Evolutionary conservation across 2,797 vertebrate genomes (phyloP), one percentile per base, ranked within the genome.

Genomic region (Gorsachius magnificus): DNA sequence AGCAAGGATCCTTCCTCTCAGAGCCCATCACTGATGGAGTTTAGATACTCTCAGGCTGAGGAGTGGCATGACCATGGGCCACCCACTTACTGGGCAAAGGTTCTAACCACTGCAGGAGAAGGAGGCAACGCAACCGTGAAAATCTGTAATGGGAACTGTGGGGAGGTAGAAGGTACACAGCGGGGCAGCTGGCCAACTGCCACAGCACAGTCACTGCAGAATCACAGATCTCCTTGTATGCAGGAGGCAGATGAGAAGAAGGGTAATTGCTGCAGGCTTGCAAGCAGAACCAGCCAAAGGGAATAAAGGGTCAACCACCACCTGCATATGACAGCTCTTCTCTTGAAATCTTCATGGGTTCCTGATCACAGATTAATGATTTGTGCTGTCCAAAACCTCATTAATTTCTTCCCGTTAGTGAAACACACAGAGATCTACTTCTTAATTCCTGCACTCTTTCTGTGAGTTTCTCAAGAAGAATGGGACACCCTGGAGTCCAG

Each of bases 131-230:
- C 70, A 87, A 89, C 61, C 8, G 0, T 89, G 89, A 82, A 92
- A 94, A 95, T 81, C 1, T 3, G 68, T 89, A 92, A 92, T 38
- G 74, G 81, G 71, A 96, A 53, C 57, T 57, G 76, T 65, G 71
- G 41, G 11, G 71, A 96, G 84, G 87, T 66, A 69, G 77, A 90
- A 93, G 88, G 80, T 81, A 72, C 66, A 28, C 85, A 88, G 87
- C 69, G 70, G 85, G 90, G 88, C 72, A 90, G 90, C 65, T 95
- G 92, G 91, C 85, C 80, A 72, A 15, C 17, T 63, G 93, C 90
- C 93, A 96, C 54, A 90, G 74, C 83, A 90, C 9, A 12, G 86
- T 24, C 90, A 84, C 77, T 90, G 71, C 79, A 94, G 60, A 83
- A 86, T 82, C 84, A 77, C 5, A 82, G 68, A 89, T 79, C 60